These are phyloP conservation scores for Calameuta pallipes DNA, from an alignment of 2,888 invertebrate species.

Conservation along the genomic window DNA sequence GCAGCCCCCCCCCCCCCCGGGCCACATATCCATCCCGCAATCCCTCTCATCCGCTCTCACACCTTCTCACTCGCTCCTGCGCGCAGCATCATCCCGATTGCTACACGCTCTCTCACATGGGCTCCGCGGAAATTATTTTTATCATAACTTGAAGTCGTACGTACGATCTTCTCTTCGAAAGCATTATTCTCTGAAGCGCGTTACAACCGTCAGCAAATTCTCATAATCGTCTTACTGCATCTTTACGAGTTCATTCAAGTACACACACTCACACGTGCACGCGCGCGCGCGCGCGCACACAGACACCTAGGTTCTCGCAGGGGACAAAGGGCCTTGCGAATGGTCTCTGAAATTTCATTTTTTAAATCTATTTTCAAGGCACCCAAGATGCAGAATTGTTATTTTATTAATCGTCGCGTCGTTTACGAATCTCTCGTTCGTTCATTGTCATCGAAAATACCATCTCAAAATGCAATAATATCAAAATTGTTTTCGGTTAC, in stretches of 20 bases:
- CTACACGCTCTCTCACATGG: conserved; percentile 32
- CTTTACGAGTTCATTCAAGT: no score
- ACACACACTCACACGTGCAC: neutral
- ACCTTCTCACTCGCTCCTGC: neutral
- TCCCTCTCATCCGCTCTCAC: neutral
- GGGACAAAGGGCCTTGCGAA: conserved; percentile 10
- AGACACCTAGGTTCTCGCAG: neutral
- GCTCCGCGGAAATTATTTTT: conserved; percentile 47
- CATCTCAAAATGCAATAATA: no score
- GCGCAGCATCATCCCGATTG: neutral
- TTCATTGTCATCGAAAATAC: no score
- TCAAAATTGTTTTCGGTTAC: no score
- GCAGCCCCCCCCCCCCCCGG: neutral
- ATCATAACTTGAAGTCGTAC: conserved; percentile 32
- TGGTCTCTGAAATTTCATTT: conserved; percentile 28
- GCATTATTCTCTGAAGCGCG: neutral
- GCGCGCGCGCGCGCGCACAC: neutral
- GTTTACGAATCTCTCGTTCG: no score
- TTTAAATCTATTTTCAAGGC: conserved; percentile 52
- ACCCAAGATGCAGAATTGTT: conserved; percentile 38
- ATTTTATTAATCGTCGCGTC: no score
- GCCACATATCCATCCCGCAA: no score
- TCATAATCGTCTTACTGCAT: no score
- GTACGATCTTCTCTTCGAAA: conserved; percentile 16
- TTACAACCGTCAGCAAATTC: no score